phyloP scores from a whole-genome alignment of 2,888 invertebrate species.

The Nomada ruficornis region DNA sequence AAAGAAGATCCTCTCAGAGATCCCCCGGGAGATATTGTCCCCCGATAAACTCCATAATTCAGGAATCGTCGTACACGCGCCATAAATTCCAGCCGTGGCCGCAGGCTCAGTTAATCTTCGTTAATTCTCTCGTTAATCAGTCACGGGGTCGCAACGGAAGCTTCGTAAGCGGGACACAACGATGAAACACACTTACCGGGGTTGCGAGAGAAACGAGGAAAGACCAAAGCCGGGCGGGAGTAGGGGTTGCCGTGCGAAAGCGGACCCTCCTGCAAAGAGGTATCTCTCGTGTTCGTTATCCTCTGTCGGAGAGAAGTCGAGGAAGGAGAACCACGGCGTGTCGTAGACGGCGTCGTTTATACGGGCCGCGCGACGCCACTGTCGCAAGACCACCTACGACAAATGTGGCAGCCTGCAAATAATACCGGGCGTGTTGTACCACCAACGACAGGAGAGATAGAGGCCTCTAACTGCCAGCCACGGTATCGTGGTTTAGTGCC shows the following conservation, averaged over 20 bases:
- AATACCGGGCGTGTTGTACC: constrained; percentile 76
- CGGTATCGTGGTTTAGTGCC: constrained; percentile 83
- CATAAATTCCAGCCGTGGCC: constrained; percentile 32
- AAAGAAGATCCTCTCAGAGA: constrained; percentile 9
- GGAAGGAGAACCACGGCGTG: constrained; percentile 58
- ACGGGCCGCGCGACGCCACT: constrained; percentile 69
- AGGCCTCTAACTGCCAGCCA: constrained; percentile 77
- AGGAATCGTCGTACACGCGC: constrained; percentile 31
- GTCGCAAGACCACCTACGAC: constrained; percentile 82
- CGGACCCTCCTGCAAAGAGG: neutral
- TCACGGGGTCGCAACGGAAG: constrained; percentile 25
- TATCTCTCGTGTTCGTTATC: constrained; percentile 42
- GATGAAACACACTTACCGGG: neutral
- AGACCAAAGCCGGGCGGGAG: neutral
- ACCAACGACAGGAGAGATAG: constrained; percentile 79
- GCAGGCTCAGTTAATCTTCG: constrained; percentile 47
- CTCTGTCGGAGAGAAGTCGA: constrained; percentile 34
- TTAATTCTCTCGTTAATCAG: constrained; percentile 64
- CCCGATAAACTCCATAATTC: constrained; percentile 46
- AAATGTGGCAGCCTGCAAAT: constrained; percentile 82
- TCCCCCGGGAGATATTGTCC: constrained; percentile 27
- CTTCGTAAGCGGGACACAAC: neutral
- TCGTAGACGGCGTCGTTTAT: constrained; percentile 61
- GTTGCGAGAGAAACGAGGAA: neutral
- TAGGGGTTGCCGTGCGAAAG: neutral